phyloP scores from a whole-genome alignment of 2,888 invertebrate species.

The Suillia variegata region DNA sequence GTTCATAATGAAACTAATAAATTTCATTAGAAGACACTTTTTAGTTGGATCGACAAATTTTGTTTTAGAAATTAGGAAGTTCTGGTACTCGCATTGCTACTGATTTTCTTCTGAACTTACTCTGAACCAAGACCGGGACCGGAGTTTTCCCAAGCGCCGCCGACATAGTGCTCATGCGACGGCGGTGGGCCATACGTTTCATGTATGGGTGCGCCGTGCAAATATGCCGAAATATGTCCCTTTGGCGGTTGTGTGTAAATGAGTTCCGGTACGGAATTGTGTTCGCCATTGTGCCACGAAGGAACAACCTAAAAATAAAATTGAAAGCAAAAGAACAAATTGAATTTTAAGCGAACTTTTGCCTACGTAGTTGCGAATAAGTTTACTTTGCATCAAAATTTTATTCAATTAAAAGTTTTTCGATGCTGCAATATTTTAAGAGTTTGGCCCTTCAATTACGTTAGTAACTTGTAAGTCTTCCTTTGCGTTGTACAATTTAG shows the following conservation, averaged over 20 bases:
- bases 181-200: slow-evolving; percentile 49
- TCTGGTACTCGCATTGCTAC: no score
- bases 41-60: no score
- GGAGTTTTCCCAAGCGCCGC: slow-evolving; percentile 67
- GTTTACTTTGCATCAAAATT: no score
- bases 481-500: no score
- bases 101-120: slow-evolving; percentile 63
- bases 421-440: neutral
- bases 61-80: no score
- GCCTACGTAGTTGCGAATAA: no score
- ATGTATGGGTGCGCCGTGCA: slow-evolving; percentile 55
- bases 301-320: slow-evolving; percentile 48
- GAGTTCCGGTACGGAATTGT: slow-evolving; percentile 51
- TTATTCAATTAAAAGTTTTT: neutral
- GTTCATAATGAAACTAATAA: no score
- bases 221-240: slow-evolving; percentile 52
- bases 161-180: slow-evolving; percentile 62
- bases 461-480: no score
- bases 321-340: slow-evolving; percentile 7
- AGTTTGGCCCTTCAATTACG: no score
- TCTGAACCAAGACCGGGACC: slow-evolving; percentile 70
- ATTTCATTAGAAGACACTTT: no score
- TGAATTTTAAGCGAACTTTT: neutral
- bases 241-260: slow-evolving; percentile 59
- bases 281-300: slow-evolving; percentile 51